Evolutionary conservation across 2,797 vertebrate genomes (phyloP), one percentile per base, ranked within the genome.

Genomic region (Atherinosoma microstoma): DNA sequence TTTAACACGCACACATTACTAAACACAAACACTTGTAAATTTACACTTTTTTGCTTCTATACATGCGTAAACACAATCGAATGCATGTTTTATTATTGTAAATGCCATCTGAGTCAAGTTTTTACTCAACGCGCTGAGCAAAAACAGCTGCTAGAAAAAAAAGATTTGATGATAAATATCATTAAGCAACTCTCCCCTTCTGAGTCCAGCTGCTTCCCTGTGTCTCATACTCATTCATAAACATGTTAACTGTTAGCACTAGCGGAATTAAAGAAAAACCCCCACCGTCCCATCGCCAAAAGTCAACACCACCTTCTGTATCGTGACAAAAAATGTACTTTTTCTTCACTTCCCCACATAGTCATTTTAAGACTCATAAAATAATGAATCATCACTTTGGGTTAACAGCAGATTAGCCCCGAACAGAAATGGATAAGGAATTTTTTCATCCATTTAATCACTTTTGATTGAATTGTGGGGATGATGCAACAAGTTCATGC

Each of bases 141-240:
- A 70, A 72, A 45, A 66, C 70, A 6, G 36, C 47, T 35, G 4
- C 24, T 56, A 72, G 49, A 72, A 56, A 66, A 66, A 60, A 78
- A 29, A 15, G 42, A 63, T 1, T 40, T 30, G 67, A 59, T 47
- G 49, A 58, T 27, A 42, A 70, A 64, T 47, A 76, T 80, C 60
- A 75, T 76, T 67, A 66, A 70, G 74, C 70, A 74, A 27, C 53
- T 64, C 51, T 63, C 63, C 36, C 12, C 53, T 68, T 62, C 69
- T 35, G 29, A 22, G 20, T 71, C 80, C 64, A 79, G 72, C 84
- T 85, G 76, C 58, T 64, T 64, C 58, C 27, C 45, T 58, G 57
- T 51, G 67, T 78, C 70, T 87, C 74, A 53, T 36, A 40, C 70
- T 80, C 79, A 79, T 91, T 85, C 83, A 86, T 91, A 89, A 84